phyloP scores from a whole-genome alignment of 2,888 invertebrate species.

The Perizoma affinitatum region DNA sequence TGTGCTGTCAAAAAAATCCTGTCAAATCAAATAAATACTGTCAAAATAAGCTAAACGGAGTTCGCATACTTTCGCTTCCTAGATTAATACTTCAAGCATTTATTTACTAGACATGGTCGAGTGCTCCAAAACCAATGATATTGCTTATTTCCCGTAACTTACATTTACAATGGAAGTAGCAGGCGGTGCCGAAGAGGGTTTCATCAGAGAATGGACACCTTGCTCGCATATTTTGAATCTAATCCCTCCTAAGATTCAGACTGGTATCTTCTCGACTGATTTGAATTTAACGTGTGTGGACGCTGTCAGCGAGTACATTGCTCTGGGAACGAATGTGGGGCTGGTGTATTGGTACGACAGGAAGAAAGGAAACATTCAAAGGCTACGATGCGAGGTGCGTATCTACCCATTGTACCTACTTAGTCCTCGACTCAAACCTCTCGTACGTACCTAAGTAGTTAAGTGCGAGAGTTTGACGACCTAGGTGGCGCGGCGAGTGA shows the following conservation, averaged over 20 bases:
- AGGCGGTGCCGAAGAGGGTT: constrained; percentile 74
- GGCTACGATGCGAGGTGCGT: constrained; percentile 91
- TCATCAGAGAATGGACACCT: constrained; percentile 92
- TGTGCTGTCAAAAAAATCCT: too few species aligned
- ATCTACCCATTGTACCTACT: background rate
- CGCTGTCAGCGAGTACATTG: constrained; percentile 91
- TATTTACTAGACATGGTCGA: constrained; percentile 34
- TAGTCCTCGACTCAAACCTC: background rate
- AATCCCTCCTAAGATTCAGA: constrained; percentile 89
- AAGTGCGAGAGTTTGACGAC: too few species aligned
- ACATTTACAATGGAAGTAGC: constrained; percentile 67
- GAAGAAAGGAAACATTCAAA: constrained; percentile 89
- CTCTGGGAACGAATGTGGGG: constrained; percentile 93
- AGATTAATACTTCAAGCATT: too few species aligned
- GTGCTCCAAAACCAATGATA: constrained; percentile 25
- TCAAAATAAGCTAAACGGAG: too few species aligned
- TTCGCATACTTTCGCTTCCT: too few species aligned
- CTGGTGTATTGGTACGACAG: constrained; percentile 95
- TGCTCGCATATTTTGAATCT: constrained; percentile 89
- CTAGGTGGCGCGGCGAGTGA: too few species aligned
- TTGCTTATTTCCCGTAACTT: constrained; percentile 7
- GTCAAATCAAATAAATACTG: too few species aligned
- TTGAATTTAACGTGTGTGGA: constrained; percentile 92
- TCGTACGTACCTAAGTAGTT: too few species aligned
- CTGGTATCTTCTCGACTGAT: constrained; percentile 90